Evolutionary conservation across 2,888 invertebrate species (phyloP), one percentile per base, ranked within the genome.

Genomic region (Lasiommata megera): DNA sequence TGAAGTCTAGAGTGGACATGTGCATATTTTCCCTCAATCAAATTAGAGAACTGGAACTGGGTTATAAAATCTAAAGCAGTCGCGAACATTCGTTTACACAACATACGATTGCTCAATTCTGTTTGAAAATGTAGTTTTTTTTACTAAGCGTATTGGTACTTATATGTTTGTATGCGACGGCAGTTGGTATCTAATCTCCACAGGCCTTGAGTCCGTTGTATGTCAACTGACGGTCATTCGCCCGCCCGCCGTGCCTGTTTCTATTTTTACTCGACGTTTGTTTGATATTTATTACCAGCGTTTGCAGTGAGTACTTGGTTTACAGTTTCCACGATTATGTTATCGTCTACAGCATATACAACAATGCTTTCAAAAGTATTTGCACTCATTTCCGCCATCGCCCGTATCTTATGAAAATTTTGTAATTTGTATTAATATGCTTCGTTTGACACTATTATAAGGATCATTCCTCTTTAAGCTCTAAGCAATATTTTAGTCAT

Each of bases 191-290:
- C 88, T 88, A 88, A 89, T 89, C 89, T 84, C 74, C 70, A 63
- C 78, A 76, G 87, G 80, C 90, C 90, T 89, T 90, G 90, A 83
- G 88, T 88, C 76, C 79, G 80, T 87, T 87, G 82, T 87, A 80
- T 89, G 89, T 88, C 89, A 88, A 83, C 77, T 77, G 75, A 71
- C 88, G 90, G 89, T 89, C 88, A 82, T 86, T 89, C 83, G 76
- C 83, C 88, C 76, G 76, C 63, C 67, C 69, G 70, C 74, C 76
- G 79, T 65, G 77, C 71, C 73, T 74, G 76, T 70, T 68, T 77
- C 89, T 90, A 90, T 90, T 88, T 88, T 85, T 87, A 84, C 76
- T 60, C 73, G 69, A 63, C 75, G 79, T 77, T 83, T 87, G 83
- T 86, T 82, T 83, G 82, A 83, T 87, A 81, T 84, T 87, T 85